A percentile compares a stretch with the other conserved stretches of the same genome.
Conservation (phyloP, 2,113 vertebrate species). For the Solea senegalensis region DNA sequence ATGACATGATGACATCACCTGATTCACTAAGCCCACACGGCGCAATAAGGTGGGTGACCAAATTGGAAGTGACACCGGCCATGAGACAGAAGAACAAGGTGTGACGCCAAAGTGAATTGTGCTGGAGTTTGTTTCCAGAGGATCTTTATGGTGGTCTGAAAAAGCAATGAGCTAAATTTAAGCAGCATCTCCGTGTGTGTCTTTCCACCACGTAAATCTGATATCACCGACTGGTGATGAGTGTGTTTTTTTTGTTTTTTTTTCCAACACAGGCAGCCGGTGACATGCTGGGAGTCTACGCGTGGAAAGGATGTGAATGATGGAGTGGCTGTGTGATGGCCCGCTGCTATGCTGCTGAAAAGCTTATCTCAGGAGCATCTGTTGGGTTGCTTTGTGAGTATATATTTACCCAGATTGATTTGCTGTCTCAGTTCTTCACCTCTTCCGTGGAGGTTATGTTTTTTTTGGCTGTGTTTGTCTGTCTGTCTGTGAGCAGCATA, state of each 20-base stretch:
- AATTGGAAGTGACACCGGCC: conserved; percentile 36
- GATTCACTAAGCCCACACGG: conserved; percentile 52
- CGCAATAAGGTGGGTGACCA: conserved; percentile 32
- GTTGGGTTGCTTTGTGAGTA: conserved; percentile 8
- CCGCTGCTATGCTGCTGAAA: conserved; percentile 16
- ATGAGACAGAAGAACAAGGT: conserved; percentile 67
- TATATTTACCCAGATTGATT: neutral
- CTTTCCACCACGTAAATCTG: conserved; percentile 71
- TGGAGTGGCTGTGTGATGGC: conserved; percentile 22
- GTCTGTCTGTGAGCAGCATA: too few species aligned
- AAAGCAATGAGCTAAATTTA: conserved; percentile 46
- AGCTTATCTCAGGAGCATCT: conserved; percentile 9
- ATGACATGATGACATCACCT: conserved; percentile 64
- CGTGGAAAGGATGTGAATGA: conserved; percentile 43
- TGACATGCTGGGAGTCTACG: conserved; percentile 54
- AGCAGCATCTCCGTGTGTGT: conserved; percentile 55
- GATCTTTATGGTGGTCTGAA: conserved; percentile 46
- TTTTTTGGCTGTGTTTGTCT: too few species aligned
- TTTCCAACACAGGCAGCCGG: conserved; percentile 31
- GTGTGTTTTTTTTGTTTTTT: conserved; percentile 34
- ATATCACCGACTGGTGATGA: conserved; percentile 55
- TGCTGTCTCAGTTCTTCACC: too few species aligned
- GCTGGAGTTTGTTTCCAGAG: conserved; percentile 37
- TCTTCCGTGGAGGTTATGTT: too few species aligned
- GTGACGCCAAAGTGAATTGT: conserved; percentile 45